Base-by-base conservation (phyloP, 2,797 vertebrate genomes). In the Ctenochaetus hawaiiensis region DNA sequence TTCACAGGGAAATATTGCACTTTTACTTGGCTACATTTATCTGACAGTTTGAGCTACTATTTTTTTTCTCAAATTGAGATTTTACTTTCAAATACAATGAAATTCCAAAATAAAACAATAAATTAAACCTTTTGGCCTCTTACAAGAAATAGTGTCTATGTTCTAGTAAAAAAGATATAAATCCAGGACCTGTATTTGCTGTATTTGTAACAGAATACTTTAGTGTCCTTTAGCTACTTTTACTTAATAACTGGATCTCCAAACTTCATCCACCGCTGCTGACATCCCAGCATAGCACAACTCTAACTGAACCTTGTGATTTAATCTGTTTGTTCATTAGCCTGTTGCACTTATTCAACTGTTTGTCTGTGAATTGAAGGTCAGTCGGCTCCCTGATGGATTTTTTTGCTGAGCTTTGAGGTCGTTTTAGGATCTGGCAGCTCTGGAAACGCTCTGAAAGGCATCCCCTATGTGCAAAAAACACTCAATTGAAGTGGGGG, bases 391-490 rank as follows among this genome's bases (percentile, higher is more conserved):
- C 70, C 8, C 67, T 22, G 41, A 30, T 60, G 72, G 57, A 44
- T 57, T 60, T n/a, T 30, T 30, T 7, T 52, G 17, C 6, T 11
- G 8, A 20, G 63, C 69, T 84, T 75, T 81, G 60, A 76, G 78
- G 70, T 69, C 26, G 77, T 82, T 84, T 87, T 69, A 48, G 62
- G 65, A 54, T 58, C 48, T 84, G 77, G 62, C 74, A 67, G 67
- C 66, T 73, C 22, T 71, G 76, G 45, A 81, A 63, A 77, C n/a
- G 1, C 56, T 74, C 61, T 64, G 23, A 71, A 30, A 72, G 37
- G 8, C 26, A 1, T 67, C 23, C 68, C 41, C n/a, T 1, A n/a
- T 18, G 51, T 54, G 20, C 68, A 13, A 69, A 84, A 87, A 72
- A 39, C 52, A 79, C 52, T 76, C 60, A 61, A 23, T 41, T 64